Conservation (phyloP, 2,888 invertebrate species). For the Tiphia femorata region DNA sequence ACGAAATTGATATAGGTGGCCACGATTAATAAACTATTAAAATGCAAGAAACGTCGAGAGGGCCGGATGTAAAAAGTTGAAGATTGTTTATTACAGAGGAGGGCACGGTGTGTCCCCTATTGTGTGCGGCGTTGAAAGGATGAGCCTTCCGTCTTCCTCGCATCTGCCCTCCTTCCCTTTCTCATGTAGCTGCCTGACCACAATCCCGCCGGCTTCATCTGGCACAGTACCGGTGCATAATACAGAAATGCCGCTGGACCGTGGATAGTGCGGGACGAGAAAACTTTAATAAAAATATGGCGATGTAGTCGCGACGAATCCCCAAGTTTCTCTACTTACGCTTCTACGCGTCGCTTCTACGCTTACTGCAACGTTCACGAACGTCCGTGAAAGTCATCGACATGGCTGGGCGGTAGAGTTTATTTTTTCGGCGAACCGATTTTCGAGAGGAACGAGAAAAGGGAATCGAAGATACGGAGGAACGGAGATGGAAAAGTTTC, state of each 20-base stretch:
- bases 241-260: slow-evolving; percentile 10
- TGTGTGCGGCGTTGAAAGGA: slow-evolving; percentile 9
- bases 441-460: too few species aligned
- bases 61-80: slow-evolving; percentile 24
- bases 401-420: too few species aligned
- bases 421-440: too few species aligned
- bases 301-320: not conserved
- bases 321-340: too few species aligned
- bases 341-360: too few species aligned
- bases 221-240: not conserved
- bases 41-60: not conserved
- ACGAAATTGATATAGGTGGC: too few species aligned
- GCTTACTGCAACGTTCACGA: too few species aligned
- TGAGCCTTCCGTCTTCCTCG: not conserved
- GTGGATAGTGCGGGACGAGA: slow-evolving; percentile 6
- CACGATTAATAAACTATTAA: not conserved
- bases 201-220: slow-evolving; percentile 14
- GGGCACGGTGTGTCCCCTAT: slow-evolving; percentile 21
- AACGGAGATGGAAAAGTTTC: too few species aligned
- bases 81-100: slow-evolving; percentile 12
- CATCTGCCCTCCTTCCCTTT: not conserved
- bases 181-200: not conserved
- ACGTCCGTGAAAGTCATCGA: too few species aligned
- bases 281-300: slow-evolving; percentile 22
- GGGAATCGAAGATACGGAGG: too few species aligned